A percentile compares a stretch with the other conserved stretches of the same genome.
Conservation (phyloP, 2,888 invertebrate genomes). For the Ophraella communa region DNA sequence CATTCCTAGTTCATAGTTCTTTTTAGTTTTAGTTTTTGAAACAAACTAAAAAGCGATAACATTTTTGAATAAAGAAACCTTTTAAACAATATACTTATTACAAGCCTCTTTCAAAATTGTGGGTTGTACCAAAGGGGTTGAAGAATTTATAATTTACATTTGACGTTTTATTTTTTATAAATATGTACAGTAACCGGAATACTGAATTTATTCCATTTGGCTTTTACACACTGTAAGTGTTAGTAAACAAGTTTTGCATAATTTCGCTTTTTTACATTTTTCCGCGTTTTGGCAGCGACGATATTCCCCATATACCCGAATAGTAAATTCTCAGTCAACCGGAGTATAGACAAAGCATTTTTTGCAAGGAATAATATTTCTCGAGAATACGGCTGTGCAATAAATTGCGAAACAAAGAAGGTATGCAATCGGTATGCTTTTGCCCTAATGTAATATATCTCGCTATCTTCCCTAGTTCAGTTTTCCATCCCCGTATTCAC, state of each 20-base stretch:
- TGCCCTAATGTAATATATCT: conserved; percentile 45
- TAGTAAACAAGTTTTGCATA: background rate
- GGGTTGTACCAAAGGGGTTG: no score
- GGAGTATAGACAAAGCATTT: conserved; percentile 29
- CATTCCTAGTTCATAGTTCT: no score
- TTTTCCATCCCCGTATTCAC: conserved; percentile 30
- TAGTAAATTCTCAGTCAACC: conserved; percentile 18
- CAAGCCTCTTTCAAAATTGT: no score
- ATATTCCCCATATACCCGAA: background rate
- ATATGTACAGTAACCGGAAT: no score
- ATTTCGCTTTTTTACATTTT: background rate
- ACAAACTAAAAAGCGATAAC: no score
- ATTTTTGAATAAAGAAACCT: no score
- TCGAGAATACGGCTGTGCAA: conserved; percentile 35
- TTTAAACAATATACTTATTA: no score
- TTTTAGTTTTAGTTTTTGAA: no score
- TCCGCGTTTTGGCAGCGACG: background rate
- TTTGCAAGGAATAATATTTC: conserved; percentile 36
- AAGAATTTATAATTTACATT: no score
- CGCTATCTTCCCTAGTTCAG: conserved; percentile 37
- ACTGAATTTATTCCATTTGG: no score
- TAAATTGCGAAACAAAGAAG: conserved; percentile 49
- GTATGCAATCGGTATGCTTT: conserved; percentile 46
- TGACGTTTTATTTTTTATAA: no score
- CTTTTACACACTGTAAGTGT: no score